Base-by-base conservation (phyloP, 2,888 invertebrate species). In the Panzeria rudis region DNA sequence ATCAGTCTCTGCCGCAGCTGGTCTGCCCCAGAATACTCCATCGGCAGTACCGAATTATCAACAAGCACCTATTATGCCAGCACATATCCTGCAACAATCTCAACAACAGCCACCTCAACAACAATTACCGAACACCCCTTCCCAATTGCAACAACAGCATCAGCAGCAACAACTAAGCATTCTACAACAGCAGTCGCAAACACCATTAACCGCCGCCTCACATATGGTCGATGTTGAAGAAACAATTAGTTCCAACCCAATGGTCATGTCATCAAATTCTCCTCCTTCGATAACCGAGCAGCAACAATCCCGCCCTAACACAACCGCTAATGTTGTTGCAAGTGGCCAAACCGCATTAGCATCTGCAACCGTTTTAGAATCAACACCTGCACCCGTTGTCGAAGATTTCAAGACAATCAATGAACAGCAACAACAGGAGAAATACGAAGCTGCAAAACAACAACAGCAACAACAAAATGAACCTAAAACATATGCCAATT, bases 401-500 rank as follows among this genome's bases (percentile, higher is more conserved):
- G 91, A 91, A n/a, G 91, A 90, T 52, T 90, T 89, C 32, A 92
- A 91, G 82, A 90, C 91, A 8, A 89, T 91, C 7, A 91, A 91
- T 59, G 91, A 91, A 71, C 91, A 91, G 72, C 91, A 92, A 35
- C 90, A 91, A 73, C 90, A 90, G 80, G 93, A 93, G 85, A 92
- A 92, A 86, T 91, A 91, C 72, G 92, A 92, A 84, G 90, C 92
- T 50, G 89, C 90, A 64, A 91, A 91, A 79, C 91, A 91, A 66
- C 91, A 91, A 72, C 85, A 91, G 75, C 91, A 91, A 61, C 91
- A 91, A 72, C 93, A 95, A 52, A 94, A 94, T 89, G 96, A 96
- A 92, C 97, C 97, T 20, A 97, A 97, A 93, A 97, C 97, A 13
- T 97, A 97, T 93, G 97, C 97, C 20, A 97, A 96, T 93, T 94